Evolutionary conservation across 2,113 vertebrate species (phyloP).

Genomic region (Struthidea cinerea): DNA sequence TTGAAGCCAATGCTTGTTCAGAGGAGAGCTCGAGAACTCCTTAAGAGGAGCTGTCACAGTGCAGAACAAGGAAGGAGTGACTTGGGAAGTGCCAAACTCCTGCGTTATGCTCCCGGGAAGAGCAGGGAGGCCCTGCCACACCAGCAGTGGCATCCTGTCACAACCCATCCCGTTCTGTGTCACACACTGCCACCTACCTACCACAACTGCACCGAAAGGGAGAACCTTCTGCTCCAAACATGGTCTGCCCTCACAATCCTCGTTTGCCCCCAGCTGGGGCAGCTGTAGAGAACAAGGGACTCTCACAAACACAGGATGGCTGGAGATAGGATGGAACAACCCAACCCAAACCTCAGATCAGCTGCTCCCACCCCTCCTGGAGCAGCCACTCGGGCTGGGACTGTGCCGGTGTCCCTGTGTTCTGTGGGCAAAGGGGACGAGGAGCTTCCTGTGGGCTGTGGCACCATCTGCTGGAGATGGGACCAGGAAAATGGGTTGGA

Average conservation of each 20-base stretch:
- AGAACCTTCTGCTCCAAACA: not conserved
- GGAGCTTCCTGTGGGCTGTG: not conserved
- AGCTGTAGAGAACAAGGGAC: not conserved
- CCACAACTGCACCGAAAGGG: not conserved
- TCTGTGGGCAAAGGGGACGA: accelerated
- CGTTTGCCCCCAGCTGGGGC: not conserved
- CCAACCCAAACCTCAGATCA: not conserved
- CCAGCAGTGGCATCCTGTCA: slow-evolving; percentile 3
- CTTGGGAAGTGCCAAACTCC: not conserved
- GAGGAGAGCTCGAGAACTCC: not conserved
- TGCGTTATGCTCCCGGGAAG: not conserved
- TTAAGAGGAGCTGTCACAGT: not conserved
- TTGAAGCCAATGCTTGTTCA: not conserved
- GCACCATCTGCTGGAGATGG: slow-evolving; percentile 44
- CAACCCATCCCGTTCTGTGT: not conserved
- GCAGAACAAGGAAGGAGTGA: not conserved
- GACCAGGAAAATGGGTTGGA: accelerated
- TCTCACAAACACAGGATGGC: not conserved
- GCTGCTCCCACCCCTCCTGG: not conserved
- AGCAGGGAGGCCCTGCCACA: not conserved
- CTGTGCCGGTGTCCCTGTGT: too few relatives aligned
- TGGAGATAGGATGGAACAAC: not conserved
- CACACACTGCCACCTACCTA: not conserved
- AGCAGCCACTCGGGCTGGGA: not conserved
- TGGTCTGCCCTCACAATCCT: not conserved